Conservation (phyloP, 2,888 invertebrate genomes). For the Thalpophila matura region DNA sequence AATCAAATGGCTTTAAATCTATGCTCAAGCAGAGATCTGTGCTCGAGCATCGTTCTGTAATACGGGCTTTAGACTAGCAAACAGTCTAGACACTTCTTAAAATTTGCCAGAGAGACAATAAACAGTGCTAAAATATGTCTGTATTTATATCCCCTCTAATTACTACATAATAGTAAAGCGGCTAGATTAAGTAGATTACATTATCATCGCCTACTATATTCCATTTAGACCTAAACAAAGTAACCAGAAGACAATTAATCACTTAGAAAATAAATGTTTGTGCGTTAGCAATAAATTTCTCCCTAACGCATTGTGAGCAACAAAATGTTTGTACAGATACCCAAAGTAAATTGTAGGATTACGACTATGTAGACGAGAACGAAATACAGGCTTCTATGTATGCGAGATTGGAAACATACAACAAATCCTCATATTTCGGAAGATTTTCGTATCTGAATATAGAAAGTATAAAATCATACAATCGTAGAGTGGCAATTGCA, state of each 20-base stretch:
- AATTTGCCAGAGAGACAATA: background rate
- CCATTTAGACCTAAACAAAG: conserved; percentile 28
- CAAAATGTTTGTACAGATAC: conserved; percentile 44
- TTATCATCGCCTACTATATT: conserved; percentile 15
- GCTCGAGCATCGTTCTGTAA: too few species aligned
- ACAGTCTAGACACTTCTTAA: too few species aligned
- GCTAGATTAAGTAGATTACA: conserved; percentile 19
- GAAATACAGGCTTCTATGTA: conserved; percentile 18
- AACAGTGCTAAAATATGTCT: conserved; percentile 25
- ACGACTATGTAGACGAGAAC: conserved; percentile 20
- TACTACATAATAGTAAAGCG: conserved; percentile 12
- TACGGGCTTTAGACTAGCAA: too few species aligned
- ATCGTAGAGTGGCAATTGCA: too few species aligned
- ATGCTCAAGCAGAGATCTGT: too few species aligned
- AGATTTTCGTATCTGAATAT: too few species aligned
- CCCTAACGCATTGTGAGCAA: conserved; percentile 22
- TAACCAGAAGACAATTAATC: conserved; percentile 44
- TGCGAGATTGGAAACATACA: conserved; percentile 29
- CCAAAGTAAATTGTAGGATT: conserved; percentile 45
- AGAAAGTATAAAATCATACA: too few species aligned
- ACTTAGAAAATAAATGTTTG: conserved; percentile 50
- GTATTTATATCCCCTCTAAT: conserved; percentile 30
- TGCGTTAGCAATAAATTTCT: conserved; percentile 50
- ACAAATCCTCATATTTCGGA: conserved; percentile 3
- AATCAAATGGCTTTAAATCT: too few species aligned